A percentile compares a stretch with the other conserved stretches of the same genome.
These are phyloP conservation scores for Martes flavigula DNA, from an alignment of 2,797 vertebrate species.

Conservation along the genomic window DNA sequence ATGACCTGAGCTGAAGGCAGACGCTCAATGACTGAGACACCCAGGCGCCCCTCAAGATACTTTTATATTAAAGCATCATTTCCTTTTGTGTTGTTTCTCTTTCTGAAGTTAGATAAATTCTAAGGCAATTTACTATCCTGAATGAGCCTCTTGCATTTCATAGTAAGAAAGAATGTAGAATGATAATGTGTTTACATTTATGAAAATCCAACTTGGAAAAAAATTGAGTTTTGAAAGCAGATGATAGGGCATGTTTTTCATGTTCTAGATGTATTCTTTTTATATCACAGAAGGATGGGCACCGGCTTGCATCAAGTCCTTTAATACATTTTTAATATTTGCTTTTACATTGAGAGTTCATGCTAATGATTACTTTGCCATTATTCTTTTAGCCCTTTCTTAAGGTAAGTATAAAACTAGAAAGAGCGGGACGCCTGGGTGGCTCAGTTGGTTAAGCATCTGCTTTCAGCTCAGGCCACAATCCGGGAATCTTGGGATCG, in stretches of 20 bases:
- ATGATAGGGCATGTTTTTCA: background rate
- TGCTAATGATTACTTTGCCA: constrained; percentile 40
- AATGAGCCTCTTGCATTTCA: constrained; percentile 6
- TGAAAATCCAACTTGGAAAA: constrained; percentile 26
- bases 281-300: background rate
- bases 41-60: background rate
- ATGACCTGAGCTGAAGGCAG: no score
- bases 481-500: no score
- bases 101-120: constrained; percentile 43
- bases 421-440: no score
- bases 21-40: no score
- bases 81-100: constrained; percentile 28
- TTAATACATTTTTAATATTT: constrained; percentile 35
- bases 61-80: constrained; percentile 25
- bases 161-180: constrained; percentile 2
- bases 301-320: background rate
- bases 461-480: no score
- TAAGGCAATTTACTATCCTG: constrained; percentile 3
- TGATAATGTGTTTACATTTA: background rate
- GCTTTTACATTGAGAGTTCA: background rate
- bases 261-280: constrained; percentile 20
- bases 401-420: constrained; percentile 30
- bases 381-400: constrained; percentile 31
- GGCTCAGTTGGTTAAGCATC: no score
- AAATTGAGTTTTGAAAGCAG: constrained; percentile 43